These are phyloP conservation scores for Sitta carolinensis DNA, from an alignment of 2,797 vertebrate species.

Conservation along the genomic window DNA sequence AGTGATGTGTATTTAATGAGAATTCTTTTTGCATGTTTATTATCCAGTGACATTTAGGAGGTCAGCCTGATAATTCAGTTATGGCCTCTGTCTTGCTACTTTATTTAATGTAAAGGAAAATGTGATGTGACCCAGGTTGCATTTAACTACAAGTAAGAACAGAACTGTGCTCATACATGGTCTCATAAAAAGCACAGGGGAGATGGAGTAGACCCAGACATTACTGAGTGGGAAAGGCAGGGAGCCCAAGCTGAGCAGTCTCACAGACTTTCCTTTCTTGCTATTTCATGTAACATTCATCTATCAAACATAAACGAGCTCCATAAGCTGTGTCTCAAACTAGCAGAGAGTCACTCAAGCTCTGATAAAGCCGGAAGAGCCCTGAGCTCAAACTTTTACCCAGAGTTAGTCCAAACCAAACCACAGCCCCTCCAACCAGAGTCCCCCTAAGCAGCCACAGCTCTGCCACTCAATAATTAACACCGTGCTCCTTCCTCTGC, in stretches of 20 bases:
- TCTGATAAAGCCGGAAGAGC: neutral
- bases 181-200: neutral
- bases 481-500: neutral
- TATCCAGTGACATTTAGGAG: slow-evolving; percentile 73
- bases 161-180: neutral
- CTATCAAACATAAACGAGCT: neutral
- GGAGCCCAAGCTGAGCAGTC: neutral
- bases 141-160: slow-evolving; percentile 17
- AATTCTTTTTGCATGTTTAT: slow-evolving; percentile 64
- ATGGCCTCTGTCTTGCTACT: slow-evolving; percentile 13
- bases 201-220: neutral
- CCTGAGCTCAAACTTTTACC: neutral
- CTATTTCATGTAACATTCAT: neutral
- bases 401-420: neutral
- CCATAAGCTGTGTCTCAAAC: neutral
- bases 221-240: neutral
- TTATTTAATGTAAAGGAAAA: slow-evolving; percentile 47
- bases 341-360: neutral
- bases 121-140: slow-evolving; percentile 2
- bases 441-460: neutral
- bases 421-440: neutral
- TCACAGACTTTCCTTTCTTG: neutral
- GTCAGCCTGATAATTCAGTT: slow-evolving; percentile 56
- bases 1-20: slow-evolving; percentile 66
- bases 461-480: fast-evolving